Evolutionary conservation across 2,113 vertebrate genomes (phyloP).

Genomic region (Oryctolagus cuniculus): DNA sequence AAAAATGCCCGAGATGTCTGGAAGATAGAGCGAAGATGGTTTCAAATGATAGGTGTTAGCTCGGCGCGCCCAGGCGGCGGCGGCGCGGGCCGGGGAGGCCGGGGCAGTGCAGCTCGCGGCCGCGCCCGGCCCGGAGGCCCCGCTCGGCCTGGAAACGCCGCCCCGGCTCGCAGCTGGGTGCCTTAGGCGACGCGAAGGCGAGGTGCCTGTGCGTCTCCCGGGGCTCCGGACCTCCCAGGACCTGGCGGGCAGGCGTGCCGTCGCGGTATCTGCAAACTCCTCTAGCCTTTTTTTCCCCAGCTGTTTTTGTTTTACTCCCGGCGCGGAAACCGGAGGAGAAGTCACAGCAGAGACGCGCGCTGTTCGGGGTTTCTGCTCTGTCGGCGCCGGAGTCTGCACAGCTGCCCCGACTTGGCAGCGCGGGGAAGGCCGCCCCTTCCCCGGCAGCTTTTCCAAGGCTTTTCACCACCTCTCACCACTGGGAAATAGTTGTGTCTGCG

Average conservation of each 20-base stretch:
- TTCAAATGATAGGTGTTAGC: slow-evolving; percentile 88
- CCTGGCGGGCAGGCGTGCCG: no score
- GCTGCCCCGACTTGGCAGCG: slow-evolving; percentile 81
- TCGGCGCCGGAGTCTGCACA: slow-evolving; percentile 84
- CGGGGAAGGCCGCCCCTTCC: slow-evolving; percentile 61
- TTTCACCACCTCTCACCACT: slow-evolving; percentile 69
- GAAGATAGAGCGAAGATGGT: slow-evolving; percentile 86
- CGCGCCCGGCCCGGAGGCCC: no score
- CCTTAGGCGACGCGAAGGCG: no score
- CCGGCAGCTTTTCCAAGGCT: slow-evolving; percentile 82
- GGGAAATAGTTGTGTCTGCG: slow-evolving; percentile 73
- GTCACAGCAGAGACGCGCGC: slow-evolving; percentile 68
- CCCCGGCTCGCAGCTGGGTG: no score
- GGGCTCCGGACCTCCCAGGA: no score
- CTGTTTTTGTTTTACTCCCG: background rate
- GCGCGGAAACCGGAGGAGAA: slow-evolving; percentile 76
- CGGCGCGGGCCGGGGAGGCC: slow-evolving; percentile 77
- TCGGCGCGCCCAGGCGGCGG: slow-evolving; percentile 61
- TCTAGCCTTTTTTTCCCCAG: background rate
- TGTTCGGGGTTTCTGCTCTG: slow-evolving; percentile 82
- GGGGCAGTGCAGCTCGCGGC: no score
- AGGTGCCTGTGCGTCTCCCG: no score
- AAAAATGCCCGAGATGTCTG: slow-evolving; percentile 86
- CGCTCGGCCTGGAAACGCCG: no score
- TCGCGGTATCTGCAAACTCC: no score